Evolutionary conservation across 2,797 vertebrate genomes (phyloP), one percentile per base, ranked within the genome.

Genomic region (Pseudomugil tenellus): DNA sequence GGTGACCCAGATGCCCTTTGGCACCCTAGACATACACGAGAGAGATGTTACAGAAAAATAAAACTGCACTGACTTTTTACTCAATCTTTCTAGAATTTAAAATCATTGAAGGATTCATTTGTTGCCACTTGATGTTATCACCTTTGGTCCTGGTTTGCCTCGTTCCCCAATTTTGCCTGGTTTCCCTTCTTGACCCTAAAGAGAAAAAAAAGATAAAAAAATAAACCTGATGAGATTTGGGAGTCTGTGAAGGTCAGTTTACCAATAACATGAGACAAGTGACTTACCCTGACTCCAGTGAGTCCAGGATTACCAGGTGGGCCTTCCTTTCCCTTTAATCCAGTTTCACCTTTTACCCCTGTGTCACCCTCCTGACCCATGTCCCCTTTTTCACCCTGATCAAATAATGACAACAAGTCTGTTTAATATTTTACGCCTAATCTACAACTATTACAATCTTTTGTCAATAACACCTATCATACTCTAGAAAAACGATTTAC

Each of bases 361-460:
- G 77, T 94, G 81, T 96, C 95, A 1, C 97, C 98, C 55, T 98
- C 96, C 29, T 92, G 93, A 32, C 98, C 98, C 80, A 93, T 92
- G 60, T 98, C 96, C 43, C 97, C 97, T 74, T 96, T 97, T 81
- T 99, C 98, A 62, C 98, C 98, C 97, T 99, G 84, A 63, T 69
- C 53, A 84, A 57, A 58, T 2, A 76, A 77, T 1, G 31, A 43
- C 53, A 57, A 58, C 11, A 39, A 1, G 1, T 65, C 13, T 59
- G 12, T 43, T 49, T n/a, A 55, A 61, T 14, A 16, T 25, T 35
- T 9, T 37, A 25, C 17, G 34, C 3, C 6, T 55, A 34, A 65
- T 69, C 57, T 10, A 31, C 7, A 23, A 0, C 12, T 4, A 65
- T 11, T 19, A 28, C 32, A 60, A 49, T 5, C 6, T 12, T 31